phyloP scores from a whole-genome alignment of 2,888 invertebrate species.

The Eugnorisma glareosa region DNA sequence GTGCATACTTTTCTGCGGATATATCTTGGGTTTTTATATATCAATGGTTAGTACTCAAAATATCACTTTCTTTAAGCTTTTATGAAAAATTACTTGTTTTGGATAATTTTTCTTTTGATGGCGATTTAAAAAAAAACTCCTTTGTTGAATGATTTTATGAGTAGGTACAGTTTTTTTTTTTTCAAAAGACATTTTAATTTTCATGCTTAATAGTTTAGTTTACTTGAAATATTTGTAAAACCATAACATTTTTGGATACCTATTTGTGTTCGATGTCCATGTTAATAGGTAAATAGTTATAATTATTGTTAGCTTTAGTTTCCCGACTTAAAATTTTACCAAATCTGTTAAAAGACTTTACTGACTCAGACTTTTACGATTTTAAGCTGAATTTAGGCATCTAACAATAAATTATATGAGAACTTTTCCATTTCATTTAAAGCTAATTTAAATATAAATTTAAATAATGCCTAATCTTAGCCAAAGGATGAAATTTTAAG shows the following conservation, averaged over 20 bases:
- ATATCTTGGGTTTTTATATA: too few relatives aligned
- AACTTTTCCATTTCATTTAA: slow-evolving; percentile 38
- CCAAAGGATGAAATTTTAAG: slow-evolving; percentile 28
- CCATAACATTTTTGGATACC: background rate
- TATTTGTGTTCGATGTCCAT: background rate
- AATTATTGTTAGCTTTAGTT: background rate
- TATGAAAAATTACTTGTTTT: background rate
- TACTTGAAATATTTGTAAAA: background rate
- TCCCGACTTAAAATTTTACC: background rate
- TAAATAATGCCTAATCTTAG: slow-evolving; percentile 9
- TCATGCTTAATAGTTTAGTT: background rate
- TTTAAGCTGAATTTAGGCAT: background rate
- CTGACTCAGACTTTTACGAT: background rate
- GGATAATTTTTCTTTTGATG: slow-evolving; percentile 18
- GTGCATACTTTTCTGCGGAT: too few relatives aligned
- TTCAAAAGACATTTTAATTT: background rate
- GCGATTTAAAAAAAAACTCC: background rate
- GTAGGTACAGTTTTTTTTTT: too few relatives aligned
- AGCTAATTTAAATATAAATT: slow-evolving; percentile 27
- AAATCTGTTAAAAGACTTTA: too few relatives aligned
- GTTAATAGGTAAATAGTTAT: background rate
- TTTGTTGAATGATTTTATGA: background rate
- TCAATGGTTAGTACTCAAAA: too few relatives aligned
- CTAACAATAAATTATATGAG: slow-evolving; percentile 22
- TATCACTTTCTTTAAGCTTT: too few relatives aligned